Percentiles rank a stretch among this genome's conserved stretches.
phyloP scores from a whole-genome alignment of 2,888 invertebrate genomes.

The Drosophila atripex region DNA sequence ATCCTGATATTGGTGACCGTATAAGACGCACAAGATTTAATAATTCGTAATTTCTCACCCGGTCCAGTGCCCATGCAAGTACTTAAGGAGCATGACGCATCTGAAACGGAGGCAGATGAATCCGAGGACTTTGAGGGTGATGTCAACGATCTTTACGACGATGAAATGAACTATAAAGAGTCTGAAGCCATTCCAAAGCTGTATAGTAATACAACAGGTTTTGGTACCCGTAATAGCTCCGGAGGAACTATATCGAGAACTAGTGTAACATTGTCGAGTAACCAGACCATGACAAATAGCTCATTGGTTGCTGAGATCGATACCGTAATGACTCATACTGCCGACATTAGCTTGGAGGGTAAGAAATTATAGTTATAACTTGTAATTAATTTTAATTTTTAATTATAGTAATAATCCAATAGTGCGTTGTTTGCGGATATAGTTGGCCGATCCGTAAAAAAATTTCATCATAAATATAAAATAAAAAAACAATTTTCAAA shows the following conservation, averaged over 20 bases:
- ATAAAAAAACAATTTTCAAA: too few relatives aligned
- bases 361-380: constrained; percentile 36
- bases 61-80: constrained; percentile 91
- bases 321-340: constrained; percentile 82
- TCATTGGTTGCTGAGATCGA: constrained; percentile 73
- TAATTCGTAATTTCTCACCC: neutral
- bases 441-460: too few relatives aligned
- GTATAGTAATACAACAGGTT: constrained; percentile 81
- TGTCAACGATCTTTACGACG: constrained; percentile 85
- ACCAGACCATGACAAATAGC: constrained; percentile 60
- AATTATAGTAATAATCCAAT: too few relatives aligned
- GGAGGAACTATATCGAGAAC: constrained; percentile 40
- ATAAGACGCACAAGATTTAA: neutral
- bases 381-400: too few relatives aligned
- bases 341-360: constrained; percentile 83
- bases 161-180: constrained; percentile 86
- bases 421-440: too few relatives aligned
- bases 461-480: too few relatives aligned
- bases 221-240: constrained; percentile 57
- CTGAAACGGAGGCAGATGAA: constrained; percentile 91
- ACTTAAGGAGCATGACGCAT: constrained; percentile 92
- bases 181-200: constrained; percentile 85
- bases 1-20: neutral
- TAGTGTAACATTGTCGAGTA: constrained; percentile 47
- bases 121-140: constrained; percentile 85